phyloP scores from a whole-genome alignment of 1,140 invertebrate genomes.

The Vollenhovia emeryi region DNA sequence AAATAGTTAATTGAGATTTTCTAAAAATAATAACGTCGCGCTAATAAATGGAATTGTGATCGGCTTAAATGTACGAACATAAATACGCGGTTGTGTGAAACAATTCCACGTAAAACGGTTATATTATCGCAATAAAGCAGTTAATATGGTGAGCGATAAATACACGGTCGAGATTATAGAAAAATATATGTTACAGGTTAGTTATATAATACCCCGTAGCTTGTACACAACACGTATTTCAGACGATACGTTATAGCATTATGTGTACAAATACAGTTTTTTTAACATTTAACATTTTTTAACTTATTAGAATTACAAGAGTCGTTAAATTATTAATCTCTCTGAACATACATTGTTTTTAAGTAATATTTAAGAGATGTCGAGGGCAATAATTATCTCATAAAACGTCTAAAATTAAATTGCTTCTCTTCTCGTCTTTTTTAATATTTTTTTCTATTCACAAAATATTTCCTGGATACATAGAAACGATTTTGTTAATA shows the following conservation, averaged over 20 bases:
- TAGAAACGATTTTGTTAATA: not conserved
- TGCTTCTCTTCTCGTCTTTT: not conserved
- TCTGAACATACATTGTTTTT: not conserved
- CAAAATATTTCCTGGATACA: not conserved
- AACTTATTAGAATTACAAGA: not conserved
- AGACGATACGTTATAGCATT: not conserved
- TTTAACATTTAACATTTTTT: no score
- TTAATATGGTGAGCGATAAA: constrained; percentile 35
- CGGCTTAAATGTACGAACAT: not conserved
- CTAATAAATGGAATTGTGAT: not conserved
- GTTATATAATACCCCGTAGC: not conserved
- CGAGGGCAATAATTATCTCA: not conserved
- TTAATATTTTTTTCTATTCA: not conserved
- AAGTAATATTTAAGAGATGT: not conserved
- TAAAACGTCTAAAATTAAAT: not conserved
- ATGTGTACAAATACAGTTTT: not conserved
- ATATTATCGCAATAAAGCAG: constrained; percentile 27
- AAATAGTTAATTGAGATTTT: constrained; percentile 25
- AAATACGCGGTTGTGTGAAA: constrained; percentile 5
- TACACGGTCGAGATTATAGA: constrained; percentile 14
- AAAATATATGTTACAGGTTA: not conserved
- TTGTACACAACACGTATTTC: constrained; percentile 5
- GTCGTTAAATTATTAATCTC: not conserved
- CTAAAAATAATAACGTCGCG: not conserved
- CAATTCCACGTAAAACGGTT: constrained; percentile 2